These are phyloP conservation scores for Acrocyrtus sp. DNA, from an alignment of 2,888 invertebrate genomes.

Conservation along the genomic window DNA sequence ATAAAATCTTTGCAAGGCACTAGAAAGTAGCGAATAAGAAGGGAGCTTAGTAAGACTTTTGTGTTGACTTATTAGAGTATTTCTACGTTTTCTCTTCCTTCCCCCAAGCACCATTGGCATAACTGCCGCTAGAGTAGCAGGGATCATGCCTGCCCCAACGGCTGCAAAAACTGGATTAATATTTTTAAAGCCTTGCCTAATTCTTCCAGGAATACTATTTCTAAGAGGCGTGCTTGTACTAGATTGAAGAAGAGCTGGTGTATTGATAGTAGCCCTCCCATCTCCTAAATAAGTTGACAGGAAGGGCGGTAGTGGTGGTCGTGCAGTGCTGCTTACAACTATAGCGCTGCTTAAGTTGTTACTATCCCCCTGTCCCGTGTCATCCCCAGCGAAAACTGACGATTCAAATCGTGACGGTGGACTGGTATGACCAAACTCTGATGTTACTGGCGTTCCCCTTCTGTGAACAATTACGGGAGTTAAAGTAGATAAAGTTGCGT, in stretches of 20 bases:
- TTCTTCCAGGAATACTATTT: conserved; percentile 26
- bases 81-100: conserved; percentile 50
- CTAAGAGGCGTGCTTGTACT: conserved; percentile 34
- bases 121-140: conserved; percentile 57
- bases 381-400: background rate
- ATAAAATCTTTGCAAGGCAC: background rate
- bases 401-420: conserved; percentile 9
- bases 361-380: background rate
- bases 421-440: conserved; percentile 13
- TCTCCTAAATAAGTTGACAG: conserved; percentile 44
- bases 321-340: conserved; percentile 27
- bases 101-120: conserved; percentile 59
- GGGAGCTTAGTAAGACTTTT: background rate
- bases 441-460: conserved; percentile 33
- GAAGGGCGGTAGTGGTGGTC: conserved; percentile 20
- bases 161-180: conserved; percentile 60
- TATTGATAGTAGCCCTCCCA: conserved; percentile 38
- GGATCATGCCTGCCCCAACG: conserved; percentile 59
- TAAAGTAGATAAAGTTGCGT: conserved; percentile 58
- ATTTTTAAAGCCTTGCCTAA: conserved; percentile 44
- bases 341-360: conserved; percentile 3
- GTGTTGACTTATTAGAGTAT: background rate
- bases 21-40: background rate
- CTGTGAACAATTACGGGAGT: conserved; percentile 56
- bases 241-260: conserved; percentile 16